Evolutionary conservation across 2,797 vertebrate genomes (phyloP), one percentile per base, ranked within the genome.

Genomic region (Gallinago nigripennis): DNA sequence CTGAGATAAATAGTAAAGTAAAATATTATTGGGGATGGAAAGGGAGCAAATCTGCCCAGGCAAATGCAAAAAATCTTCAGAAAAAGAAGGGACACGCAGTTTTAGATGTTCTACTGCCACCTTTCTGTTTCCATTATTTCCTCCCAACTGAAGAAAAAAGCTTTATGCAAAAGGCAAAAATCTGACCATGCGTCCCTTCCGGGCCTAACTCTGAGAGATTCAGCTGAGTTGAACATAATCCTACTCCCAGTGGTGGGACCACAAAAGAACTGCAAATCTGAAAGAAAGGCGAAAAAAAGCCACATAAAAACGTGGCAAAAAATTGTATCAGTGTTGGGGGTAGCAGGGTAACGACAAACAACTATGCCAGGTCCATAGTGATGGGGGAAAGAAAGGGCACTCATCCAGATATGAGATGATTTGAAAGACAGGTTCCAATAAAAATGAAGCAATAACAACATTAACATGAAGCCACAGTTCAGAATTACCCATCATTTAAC

Each of bases 261-360:
- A 61, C 19, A 46, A 68, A 81, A 81, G 15, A 45, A 9, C 6
- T 37, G 73, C 11, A 63, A 8, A 46, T 39, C 28, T 58, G 28
- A 86, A 11, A 65, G 21, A 79, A 86, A 70, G 17, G 17, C 0
- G 1, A 79, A 79, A 53, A 91, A 60, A 37, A 16, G 6, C 9
- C 45, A 61, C 39, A 37, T 16, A 54, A 85, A 87, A 86, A 69
- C 9, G 24, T 37, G 27, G 24, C 60, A 24, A 71, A 94, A 86
- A 86, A 46, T 33, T 25, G 0, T 56, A 41, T 51, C 15, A 3
- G 27, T 5, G 25, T 1, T 2, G 7, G 8, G 13, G 14, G 10
- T 23, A 43, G 41, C 46, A 72, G 18, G 17, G 18, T 50, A 79
- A 19, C 8, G 25, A 54, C 60, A 68, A 80, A 4, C 18, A 61